Evolutionary conservation across 2,888 invertebrate genomes (phyloP).

Genomic region (Vandiemenella viatica): DNA sequence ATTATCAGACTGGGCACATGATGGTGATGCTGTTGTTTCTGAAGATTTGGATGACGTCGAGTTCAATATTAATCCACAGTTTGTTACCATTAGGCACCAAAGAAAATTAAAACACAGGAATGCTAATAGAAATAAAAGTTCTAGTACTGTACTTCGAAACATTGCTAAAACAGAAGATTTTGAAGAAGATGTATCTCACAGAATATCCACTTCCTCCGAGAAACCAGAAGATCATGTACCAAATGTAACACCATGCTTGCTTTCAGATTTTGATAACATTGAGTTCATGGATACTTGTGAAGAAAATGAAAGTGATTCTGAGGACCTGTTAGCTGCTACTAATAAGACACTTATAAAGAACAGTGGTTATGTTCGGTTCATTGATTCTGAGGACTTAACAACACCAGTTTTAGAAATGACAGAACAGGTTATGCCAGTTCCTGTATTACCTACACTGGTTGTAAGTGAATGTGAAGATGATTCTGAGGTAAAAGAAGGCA

Average conservation of each 20-base stretch:
- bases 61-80: slow-evolving; percentile 37
- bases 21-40: slow-evolving; percentile 48
- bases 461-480: slow-evolving; percentile 12
- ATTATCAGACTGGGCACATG: slow-evolving; percentile 78
- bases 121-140: slow-evolving; percentile 17
- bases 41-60: slow-evolving; percentile 58
- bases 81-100: slow-evolving; percentile 24
- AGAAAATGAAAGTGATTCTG: slow-evolving; percentile 43
- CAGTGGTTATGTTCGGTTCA: slow-evolving; percentile 50
- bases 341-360: slow-evolving; percentile 39
- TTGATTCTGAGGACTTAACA: slow-evolving; percentile 26
- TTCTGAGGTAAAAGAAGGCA: slow-evolving; percentile 8
- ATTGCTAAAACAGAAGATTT: slow-evolving; percentile 29
- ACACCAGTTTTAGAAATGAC: slow-evolving; percentile 31
- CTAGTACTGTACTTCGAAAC: slow-evolving; percentile 4
- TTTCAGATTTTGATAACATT: slow-evolving; percentile 21
- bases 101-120: slow-evolving; percentile 23
- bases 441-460: slow-evolving; percentile 14
- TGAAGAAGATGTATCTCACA: slow-evolving; percentile 24
- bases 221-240: slow-evolving; percentile 22
- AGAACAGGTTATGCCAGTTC: slow-evolving; percentile 16
- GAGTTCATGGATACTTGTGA: slow-evolving; percentile 80
- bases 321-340: slow-evolving; percentile 38
- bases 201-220: slow-evolving; percentile 21
- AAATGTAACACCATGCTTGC: slow-evolving; percentile 7